Evolutionary conservation across 2,797 vertebrate species (phyloP).

Genomic region (Microchirus variegatus): DNA sequence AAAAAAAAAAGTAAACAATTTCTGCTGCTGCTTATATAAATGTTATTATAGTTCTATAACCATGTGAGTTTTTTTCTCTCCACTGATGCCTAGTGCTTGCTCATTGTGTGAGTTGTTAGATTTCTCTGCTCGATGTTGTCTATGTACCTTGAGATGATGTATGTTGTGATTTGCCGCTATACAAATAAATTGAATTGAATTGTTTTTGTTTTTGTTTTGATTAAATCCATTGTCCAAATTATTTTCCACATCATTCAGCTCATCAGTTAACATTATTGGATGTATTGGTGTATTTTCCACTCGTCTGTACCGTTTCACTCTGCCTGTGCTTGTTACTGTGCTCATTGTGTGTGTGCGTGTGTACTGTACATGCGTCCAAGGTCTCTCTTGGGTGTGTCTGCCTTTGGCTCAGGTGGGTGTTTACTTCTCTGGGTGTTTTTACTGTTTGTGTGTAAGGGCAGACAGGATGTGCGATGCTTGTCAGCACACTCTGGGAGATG

Average conservation of each 20-base stretch:
- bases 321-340: conserved; percentile 31
- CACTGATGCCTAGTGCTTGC: no score
- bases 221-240: not conserved
- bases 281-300: conserved; percentile 26
- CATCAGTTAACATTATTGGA: conserved; percentile 19
- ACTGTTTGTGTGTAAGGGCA: conserved; percentile 67
- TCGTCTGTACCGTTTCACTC: conserved; percentile 22
- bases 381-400: conserved; percentile 65
- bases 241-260: not conserved
- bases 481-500: conserved; percentile 75
- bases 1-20: no score
- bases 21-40: no score
- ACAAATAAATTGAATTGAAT: no score
- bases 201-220: no score
- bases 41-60: no score
- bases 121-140: no score
- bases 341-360: not conserved
- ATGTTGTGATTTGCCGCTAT: no score
- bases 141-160: no score
- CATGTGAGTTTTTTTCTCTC: no score
- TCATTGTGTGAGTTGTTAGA: no score
- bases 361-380: conserved; percentile 20
- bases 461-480: conserved; percentile 77
- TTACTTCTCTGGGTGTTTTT: conserved; percentile 63
- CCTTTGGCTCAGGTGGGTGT: conserved; percentile 69